Conservation (phyloP, 2,888 invertebrate genomes). For the Ametastegia equiseti region DNA sequence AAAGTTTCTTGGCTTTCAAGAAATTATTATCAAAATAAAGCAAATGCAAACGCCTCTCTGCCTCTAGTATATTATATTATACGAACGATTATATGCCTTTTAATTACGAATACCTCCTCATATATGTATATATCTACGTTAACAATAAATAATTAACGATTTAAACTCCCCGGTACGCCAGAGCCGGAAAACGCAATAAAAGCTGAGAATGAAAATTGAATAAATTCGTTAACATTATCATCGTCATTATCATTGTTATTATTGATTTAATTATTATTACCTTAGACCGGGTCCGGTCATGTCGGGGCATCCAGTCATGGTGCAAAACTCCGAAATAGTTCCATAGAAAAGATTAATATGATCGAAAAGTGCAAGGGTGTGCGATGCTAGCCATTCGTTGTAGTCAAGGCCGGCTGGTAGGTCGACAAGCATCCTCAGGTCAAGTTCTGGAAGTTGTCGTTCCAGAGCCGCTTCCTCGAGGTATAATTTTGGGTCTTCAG, state of each 20-base stretch:
- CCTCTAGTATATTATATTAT: too few relatives aligned
- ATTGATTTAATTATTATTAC: too few relatives aligned
- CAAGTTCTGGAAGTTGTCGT: slow-evolving; percentile 95
- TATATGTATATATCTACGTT: too few relatives aligned
- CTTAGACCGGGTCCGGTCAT: slow-evolving; percentile 98
- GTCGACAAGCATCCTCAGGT: slow-evolving; percentile 95
- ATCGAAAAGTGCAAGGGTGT: slow-evolving; percentile 98
- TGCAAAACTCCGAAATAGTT: slow-evolving; percentile 99
- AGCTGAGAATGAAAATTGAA: slow-evolving; percentile 1
- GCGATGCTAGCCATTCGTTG: slow-evolving; percentile 99
- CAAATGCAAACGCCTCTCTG: background rate
- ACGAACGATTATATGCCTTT: too few relatives aligned
- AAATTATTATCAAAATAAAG: background rate
- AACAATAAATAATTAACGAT: too few relatives aligned
- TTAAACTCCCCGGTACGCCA: too few relatives aligned
- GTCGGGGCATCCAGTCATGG: slow-evolving; percentile 95
- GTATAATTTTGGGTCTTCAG: slow-evolving; percentile 94
- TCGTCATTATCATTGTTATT: too few relatives aligned
- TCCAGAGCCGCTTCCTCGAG: slow-evolving; percentile 96
- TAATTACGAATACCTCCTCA: too few relatives aligned
- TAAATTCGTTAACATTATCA: too few relatives aligned
- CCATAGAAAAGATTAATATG: slow-evolving; percentile 99
- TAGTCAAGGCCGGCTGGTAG: slow-evolving; percentile 97
- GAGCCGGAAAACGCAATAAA: too few relatives aligned
- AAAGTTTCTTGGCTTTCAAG: background rate